Conservation (phyloP, 1,140 invertebrate genomes). For the Drosophila nikananu region DNA sequence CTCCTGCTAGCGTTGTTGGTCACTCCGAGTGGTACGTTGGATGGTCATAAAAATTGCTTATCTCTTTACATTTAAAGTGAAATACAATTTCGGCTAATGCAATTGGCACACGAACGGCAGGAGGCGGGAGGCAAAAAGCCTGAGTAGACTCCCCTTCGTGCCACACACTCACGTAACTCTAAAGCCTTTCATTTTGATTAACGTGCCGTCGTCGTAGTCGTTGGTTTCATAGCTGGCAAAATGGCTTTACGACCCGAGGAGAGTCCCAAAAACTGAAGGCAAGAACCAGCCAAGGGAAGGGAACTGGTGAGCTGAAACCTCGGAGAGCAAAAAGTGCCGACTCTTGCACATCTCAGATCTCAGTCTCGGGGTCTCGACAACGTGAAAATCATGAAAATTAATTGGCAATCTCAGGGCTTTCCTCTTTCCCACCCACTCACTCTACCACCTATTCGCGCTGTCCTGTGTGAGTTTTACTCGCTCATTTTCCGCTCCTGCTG, state of each 20-base stretch:
- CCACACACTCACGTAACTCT: conserved; percentile 35
- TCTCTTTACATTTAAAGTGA: conserved; percentile 74
- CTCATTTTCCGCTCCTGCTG: conserved; percentile 41
- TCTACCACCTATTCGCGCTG: background rate
- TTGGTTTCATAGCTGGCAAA: conserved; percentile 23
- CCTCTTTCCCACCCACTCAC: background rate
- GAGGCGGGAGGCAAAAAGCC: background rate
- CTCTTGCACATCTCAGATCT: conserved; percentile 17
- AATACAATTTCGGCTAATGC: conserved; percentile 80
- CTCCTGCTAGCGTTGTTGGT: background rate
- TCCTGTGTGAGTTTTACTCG: background rate
- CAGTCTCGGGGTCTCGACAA: conserved; percentile 1
- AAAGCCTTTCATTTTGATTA: conserved; percentile 57
- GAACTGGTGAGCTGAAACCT: too few species aligned
- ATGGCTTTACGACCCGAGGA: conserved; percentile 37
- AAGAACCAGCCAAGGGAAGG: background rate
- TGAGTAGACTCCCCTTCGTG: conserved; percentile 12
- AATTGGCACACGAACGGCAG: conserved; percentile 62
- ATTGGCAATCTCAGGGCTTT: conserved; percentile 63
- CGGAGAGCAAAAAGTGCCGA: conserved; percentile 27
- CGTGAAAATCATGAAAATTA: conserved; percentile 71
- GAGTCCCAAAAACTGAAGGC: conserved; percentile 1
- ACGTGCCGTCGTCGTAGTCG: conserved; percentile 12
- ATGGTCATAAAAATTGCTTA: conserved; percentile 68
- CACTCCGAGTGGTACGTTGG: conserved; percentile 4